phyloP scores from a whole-genome alignment of 2,797 vertebrate species.

The Heterohyrax brucei region DNA sequence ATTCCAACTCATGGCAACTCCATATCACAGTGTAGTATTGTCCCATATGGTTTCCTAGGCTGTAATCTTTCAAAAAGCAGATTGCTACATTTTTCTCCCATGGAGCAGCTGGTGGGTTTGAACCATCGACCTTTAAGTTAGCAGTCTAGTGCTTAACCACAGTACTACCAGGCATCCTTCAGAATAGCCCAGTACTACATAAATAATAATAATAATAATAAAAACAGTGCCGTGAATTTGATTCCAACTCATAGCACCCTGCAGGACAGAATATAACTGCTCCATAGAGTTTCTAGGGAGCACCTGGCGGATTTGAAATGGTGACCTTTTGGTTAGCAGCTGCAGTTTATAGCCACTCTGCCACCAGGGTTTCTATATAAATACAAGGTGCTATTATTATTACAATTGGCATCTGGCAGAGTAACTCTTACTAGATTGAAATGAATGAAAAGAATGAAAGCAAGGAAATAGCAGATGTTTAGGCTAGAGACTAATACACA shows the following conservation, averaged over 20 bases:
- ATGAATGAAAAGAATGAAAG: not conserved
- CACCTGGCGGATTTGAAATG: no score
- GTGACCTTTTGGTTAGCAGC: no score
- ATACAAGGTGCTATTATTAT: not conserved
- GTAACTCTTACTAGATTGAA: not conserved
- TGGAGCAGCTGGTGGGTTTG: not conserved
- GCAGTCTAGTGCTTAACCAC: no score
- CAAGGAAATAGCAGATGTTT: constrained; percentile 8
- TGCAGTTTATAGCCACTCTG: no score
- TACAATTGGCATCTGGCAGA: not conserved
- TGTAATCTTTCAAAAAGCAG: not conserved
- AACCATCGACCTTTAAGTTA: not conserved
- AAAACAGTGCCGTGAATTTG: no score
- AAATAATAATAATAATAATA: no score
- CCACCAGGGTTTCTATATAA: not conserved
- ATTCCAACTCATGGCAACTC: not conserved
- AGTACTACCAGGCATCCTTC: no score
- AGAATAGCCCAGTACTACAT: no score
- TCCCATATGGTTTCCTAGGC: not conserved
- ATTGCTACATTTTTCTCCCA: not conserved
- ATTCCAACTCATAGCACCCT: no score
- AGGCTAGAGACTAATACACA: not conserved
- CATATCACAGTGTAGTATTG: not conserved
- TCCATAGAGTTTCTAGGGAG: no score
- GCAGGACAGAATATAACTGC: no score